Conservation (phyloP, 2,888 invertebrate species). For the Sinohyriopsis cumingii region DNA sequence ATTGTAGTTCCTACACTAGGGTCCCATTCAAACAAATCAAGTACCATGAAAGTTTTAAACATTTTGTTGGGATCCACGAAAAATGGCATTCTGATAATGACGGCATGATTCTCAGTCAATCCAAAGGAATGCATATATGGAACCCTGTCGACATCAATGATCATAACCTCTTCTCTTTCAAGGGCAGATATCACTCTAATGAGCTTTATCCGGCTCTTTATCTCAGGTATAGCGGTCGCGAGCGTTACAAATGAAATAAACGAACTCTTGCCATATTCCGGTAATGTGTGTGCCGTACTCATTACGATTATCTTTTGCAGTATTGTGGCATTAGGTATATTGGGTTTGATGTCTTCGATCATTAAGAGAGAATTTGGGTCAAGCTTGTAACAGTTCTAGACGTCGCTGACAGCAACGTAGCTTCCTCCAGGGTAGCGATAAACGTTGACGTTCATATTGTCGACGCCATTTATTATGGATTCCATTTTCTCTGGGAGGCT, state of each 20-base stretch:
- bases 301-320: conserved; percentile 40
- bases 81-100: conserved; percentile 58
- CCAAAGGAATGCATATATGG: conserved; percentile 67
- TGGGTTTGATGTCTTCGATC: conserved; percentile 13
- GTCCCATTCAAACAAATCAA: conserved; percentile 54
- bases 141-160: conserved; percentile 45
- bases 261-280: conserved; percentile 48
- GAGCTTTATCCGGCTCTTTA: conserved; percentile 37
- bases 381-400: conserved; percentile 45
- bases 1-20: conserved; percentile 35
- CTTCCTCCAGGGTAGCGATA: conserved; percentile 20
- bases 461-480: conserved; percentile 33
- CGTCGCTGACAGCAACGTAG: conserved; percentile 44
- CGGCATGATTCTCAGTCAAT: conserved; percentile 50
- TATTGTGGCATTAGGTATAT: conserved; percentile 7
- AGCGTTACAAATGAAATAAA: conserved; percentile 53
- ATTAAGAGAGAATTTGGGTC: conserved; percentile 18
- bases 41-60: conserved; percentile 43
- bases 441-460: conserved; percentile 52
- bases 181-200: conserved; percentile 45
- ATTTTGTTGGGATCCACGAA: conserved; percentile 50
- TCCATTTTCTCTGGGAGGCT: conserved; percentile 13
- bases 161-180: conserved; percentile 51
- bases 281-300: conserved; percentile 63
- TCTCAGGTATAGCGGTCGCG: conserved; percentile 44